Conservation (phyloP, 2,113 vertebrate species). For the Erinaceus europaeus region DNA sequence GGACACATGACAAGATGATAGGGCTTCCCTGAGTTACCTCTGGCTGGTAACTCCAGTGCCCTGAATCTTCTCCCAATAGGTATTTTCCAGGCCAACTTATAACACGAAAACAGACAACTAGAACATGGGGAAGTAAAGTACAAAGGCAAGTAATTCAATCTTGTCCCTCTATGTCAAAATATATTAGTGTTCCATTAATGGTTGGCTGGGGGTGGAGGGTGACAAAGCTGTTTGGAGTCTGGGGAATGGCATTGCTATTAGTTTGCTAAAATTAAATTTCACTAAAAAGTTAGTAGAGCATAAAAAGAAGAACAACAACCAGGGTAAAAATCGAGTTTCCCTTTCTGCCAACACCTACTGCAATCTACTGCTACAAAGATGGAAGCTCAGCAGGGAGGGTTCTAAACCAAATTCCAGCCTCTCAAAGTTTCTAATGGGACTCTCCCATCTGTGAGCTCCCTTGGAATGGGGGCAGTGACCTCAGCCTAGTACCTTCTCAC, state of each 20-base stretch:
- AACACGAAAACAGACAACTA: not conserved
- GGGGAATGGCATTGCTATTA: conserved; percentile 23
- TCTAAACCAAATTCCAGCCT: not conserved
- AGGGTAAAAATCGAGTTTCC: not conserved
- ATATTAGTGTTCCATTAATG: conserved; percentile 34
- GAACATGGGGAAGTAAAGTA: not conserved
- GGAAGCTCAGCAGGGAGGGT: not conserved
- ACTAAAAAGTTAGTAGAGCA: conserved; percentile 51
- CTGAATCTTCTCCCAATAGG: not conserved
- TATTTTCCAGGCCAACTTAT: not conserved
- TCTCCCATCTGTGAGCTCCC: not conserved
- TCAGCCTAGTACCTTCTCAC: not conserved
- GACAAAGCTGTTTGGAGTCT: conserved; percentile 1
- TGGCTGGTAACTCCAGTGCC: not conserved
- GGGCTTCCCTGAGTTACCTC: too few species aligned
- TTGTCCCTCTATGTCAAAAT: conserved; percentile 31
- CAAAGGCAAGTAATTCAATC: conserved; percentile 12
- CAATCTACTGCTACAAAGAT: not conserved
- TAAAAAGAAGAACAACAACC: not conserved
- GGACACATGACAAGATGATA: not conserved
- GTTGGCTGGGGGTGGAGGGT: not conserved
- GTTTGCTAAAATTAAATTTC: conserved; percentile 58
- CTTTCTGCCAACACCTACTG: not conserved
- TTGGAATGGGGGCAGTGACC: not conserved
- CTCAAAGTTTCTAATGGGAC: not conserved